Evolutionary conservation across 2,888 invertebrate species (phyloP).

Genomic region (Prenolepis imparis): DNA sequence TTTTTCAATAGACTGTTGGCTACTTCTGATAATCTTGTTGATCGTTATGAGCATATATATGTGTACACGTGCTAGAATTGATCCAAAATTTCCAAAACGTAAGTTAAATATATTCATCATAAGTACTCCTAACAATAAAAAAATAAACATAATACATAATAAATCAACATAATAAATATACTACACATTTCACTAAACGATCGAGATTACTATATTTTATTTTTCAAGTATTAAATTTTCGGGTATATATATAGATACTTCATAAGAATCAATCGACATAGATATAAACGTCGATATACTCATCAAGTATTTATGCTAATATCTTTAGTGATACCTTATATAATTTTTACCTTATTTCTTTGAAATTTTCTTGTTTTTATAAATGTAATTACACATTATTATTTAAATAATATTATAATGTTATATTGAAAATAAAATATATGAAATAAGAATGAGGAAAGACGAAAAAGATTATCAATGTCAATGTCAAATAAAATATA

Average conservation of each 20-base stretch:
- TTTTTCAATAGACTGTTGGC: constrained; percentile 78
- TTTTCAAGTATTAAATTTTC: not conserved
- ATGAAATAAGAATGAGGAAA: not conserved
- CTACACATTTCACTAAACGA: not conserved
- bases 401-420: not conserved
- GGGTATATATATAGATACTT: not conserved
- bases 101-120: constrained; percentile 33
- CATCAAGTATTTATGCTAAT: not conserved
- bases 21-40: constrained; percentile 69
- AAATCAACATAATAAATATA: not conserved
- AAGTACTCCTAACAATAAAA: not conserved
- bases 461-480: not conserved
- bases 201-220: not conserved
- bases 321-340: not conserved
- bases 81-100: constrained; percentile 77
- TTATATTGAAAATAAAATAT: not conserved
- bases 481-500: not conserved
- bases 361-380: not conserved
- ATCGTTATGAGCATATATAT: constrained; percentile 71
- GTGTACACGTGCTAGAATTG: constrained; percentile 75
- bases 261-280: not conserved
- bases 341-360: not conserved
- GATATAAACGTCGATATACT: not conserved
- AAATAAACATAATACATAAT: not conserved
- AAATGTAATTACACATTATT: not conserved